Conservation (phyloP, 2,888 invertebrate species). For the Iselma pallidipennis region DNA sequence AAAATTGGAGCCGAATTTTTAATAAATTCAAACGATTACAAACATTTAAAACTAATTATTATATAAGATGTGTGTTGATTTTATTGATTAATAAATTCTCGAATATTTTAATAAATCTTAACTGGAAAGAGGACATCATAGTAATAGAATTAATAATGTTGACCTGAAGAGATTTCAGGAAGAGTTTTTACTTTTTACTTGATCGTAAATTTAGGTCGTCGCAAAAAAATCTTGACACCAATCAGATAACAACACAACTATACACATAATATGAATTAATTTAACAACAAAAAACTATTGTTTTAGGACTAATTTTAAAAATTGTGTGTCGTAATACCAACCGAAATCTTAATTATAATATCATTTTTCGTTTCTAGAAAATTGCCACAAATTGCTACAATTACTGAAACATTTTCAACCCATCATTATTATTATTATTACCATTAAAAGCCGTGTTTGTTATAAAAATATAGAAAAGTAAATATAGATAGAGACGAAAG, state of each 20-base stretch:
- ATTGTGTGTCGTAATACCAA: background rate
- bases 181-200: too few species aligned
- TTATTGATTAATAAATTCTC: background rate
- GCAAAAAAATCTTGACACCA: background rate
- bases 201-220: background rate
- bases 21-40: background rate
- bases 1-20: too few species aligned
- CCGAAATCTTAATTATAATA: background rate
- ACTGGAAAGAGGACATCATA: too few species aligned
- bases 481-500: background rate
- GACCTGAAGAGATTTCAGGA: too few species aligned
- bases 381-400: background rate
- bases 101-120: too few species aligned
- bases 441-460: background rate
- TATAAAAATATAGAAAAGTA: background rate
- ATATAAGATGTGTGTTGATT: background rate
- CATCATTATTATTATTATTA: too few species aligned
- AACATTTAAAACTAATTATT: too few species aligned
- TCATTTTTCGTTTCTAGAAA: background rate
- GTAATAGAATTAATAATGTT: too few species aligned
- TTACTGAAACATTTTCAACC: too few species aligned
- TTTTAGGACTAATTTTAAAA: background rate
- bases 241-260: background rate
- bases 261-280: background rate
- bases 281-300: background rate